Evolutionary conservation across 2,113 vertebrate species (phyloP).

Genomic region (Larimichthys polyactis): DNA sequence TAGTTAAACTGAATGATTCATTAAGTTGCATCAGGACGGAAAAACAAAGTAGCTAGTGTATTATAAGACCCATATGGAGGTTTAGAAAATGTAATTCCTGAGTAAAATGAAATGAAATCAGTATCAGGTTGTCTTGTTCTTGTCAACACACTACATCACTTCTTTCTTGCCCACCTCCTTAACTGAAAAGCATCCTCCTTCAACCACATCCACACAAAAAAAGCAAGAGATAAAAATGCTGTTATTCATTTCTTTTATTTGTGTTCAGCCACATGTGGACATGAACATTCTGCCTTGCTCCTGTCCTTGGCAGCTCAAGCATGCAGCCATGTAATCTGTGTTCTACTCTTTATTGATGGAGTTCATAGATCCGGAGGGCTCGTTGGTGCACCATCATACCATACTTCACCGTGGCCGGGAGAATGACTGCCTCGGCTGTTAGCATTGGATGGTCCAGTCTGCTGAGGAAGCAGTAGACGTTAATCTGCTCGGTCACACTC

Average conservation of each 20-base stretch:
- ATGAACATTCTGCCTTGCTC: slow-evolving; percentile 23
- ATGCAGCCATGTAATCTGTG: slow-evolving; percentile 70
- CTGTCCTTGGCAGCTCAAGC: slow-evolving; percentile 66
- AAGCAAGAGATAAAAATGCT: slow-evolving; percentile 36
- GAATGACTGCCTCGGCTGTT: slow-evolving; percentile 66
- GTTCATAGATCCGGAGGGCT: slow-evolving; percentile 53
- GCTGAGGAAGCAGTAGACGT: slow-evolving; percentile 80
- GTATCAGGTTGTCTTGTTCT: not conserved
- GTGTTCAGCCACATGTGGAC: slow-evolving; percentile 49
- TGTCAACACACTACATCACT: not conserved
- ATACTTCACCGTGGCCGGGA: slow-evolving; percentile 29
- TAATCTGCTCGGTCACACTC: slow-evolving; percentile 84
- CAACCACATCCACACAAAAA: not conserved
- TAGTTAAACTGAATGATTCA: not conserved
- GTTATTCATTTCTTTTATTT: slow-evolving; percentile 48
- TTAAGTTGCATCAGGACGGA: not conserved
- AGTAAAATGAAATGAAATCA: not conserved
- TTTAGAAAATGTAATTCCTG: not conserved
- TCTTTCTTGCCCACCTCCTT: not conserved
- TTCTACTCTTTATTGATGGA: slow-evolving; percentile 70
- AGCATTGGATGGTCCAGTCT: slow-evolving; percentile 63
- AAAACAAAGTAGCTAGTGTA: not conserved
- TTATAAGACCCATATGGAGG: not conserved
- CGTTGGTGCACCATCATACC: slow-evolving; percentile 49
- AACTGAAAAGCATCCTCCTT: not conserved